phyloP scores from a whole-genome alignment of 2,797 vertebrate genomes.

The Spatula versicolor region DNA sequence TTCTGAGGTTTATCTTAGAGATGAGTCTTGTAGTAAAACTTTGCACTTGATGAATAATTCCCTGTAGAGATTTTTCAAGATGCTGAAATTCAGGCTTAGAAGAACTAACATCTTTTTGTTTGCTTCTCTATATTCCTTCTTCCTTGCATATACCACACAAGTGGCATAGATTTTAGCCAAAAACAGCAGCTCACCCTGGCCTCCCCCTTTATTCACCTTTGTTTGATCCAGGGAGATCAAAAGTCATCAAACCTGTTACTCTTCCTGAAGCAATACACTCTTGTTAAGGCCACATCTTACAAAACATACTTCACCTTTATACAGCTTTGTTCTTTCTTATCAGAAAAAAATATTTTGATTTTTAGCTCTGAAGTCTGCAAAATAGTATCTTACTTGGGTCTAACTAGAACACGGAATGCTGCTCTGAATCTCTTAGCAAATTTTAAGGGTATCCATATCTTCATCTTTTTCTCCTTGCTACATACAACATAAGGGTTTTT shows the following conservation, averaged over 20 bases:
- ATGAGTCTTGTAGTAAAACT: neutral
- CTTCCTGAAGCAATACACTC: neutral
- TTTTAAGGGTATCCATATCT: neutral
- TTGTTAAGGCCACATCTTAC: neutral
- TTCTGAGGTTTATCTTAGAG: neutral
- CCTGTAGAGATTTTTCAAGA: neutral
- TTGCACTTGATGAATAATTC: neutral
- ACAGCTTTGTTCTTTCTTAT: neutral
- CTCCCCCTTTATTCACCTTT: neutral
- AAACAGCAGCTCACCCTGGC: neutral
- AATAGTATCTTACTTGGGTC: neutral
- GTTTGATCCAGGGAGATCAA: neutral
- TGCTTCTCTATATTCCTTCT: neutral
- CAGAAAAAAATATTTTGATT: neutral
- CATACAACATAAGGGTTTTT: neutral
- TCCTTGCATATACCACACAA: neutral
- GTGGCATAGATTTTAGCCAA: neutral
- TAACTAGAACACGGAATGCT: neutral
- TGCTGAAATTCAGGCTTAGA: neutral
- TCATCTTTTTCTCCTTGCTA: neutral
- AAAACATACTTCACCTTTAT: accelerated
- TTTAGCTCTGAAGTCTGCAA: neutral
- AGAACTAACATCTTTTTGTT: neutral
- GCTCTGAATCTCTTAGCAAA: neutral
- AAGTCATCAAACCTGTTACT: neutral